These are phyloP conservation scores for Penaeus chinensis DNA, from an alignment of 1,140 invertebrate species.

Conservation along the genomic window DNA sequence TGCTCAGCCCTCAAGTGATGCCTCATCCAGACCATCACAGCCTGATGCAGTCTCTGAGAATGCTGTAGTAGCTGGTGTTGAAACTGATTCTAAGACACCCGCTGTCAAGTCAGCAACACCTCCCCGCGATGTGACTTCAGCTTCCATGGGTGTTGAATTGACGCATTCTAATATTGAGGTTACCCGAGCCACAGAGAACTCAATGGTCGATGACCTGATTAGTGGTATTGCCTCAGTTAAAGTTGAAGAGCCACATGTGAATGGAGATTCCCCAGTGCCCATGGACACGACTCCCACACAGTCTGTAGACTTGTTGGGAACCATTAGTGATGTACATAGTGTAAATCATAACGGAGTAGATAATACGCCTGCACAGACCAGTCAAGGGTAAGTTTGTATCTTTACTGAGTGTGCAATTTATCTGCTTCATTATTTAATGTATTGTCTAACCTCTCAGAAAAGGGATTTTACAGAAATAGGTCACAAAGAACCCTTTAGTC, in stretches of 20 bases:
- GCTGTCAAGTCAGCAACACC: constrained; percentile 2
- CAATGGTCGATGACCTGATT: constrained; percentile 50
- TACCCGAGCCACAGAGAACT: neutral
- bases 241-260: constrained; percentile 55
- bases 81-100: constrained; percentile 14
- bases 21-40: neutral
- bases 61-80: neutral
- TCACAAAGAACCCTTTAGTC: too few relatives aligned
- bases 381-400: constrained; percentile 56
- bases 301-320: constrained; percentile 60
- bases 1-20: neutral
- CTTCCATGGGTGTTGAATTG: constrained; percentile 24
- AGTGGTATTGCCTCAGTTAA: constrained; percentile 51
- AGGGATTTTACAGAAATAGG: too few relatives aligned
- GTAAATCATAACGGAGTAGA: constrained; percentile 62
- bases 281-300: constrained; percentile 62
- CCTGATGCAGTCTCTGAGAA: constrained; percentile 4
- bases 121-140: constrained; percentile 24
- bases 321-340: constrained; percentile 61
- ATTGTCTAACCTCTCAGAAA: too few relatives aligned
- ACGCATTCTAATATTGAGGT: constrained; percentile 15
- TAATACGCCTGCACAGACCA: constrained; percentile 48
- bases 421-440: too few relatives aligned
- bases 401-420: neutral
- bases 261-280: constrained; percentile 60